phyloP scores from a whole-genome alignment of 2,797 vertebrate genomes.

The Botia almorhae region DNA sequence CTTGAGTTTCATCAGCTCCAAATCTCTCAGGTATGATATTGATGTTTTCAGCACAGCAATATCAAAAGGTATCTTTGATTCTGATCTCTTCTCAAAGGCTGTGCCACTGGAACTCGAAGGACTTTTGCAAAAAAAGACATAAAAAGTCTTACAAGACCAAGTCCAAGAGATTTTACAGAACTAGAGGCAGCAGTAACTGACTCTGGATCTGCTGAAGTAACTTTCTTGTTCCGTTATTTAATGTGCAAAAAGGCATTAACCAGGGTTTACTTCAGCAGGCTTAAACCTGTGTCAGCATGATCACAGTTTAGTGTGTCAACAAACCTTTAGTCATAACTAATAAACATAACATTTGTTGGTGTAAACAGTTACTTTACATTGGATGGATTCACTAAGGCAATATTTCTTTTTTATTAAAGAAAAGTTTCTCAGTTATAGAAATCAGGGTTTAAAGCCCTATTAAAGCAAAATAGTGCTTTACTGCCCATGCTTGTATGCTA shows the following conservation, averaged over 20 bases:
- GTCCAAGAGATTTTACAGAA: not conserved
- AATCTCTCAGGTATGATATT: not conserved
- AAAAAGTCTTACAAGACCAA: not conserved
- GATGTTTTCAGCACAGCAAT: not conserved
- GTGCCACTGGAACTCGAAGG: not conserved
- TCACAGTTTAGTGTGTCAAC: not conserved
- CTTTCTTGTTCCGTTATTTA: not conserved
- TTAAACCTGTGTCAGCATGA: not conserved
- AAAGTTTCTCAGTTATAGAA: not conserved
- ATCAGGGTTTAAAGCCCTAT: not conserved
- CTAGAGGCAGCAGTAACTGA: not conserved
- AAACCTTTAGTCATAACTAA: not conserved
- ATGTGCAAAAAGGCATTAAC: not conserved
- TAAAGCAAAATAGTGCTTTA: too few species aligned
- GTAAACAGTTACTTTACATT: too few species aligned
- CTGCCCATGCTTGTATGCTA: too few species aligned
- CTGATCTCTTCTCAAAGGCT: not conserved
- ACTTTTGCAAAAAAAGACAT: not conserved
- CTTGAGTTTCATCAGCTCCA: not conserved
- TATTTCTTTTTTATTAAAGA: not conserved
- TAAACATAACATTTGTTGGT: not conserved
- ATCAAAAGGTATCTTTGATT: not conserved
- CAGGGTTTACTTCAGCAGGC: not conserved
- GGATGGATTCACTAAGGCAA: not conserved
- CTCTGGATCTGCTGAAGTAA: not conserved